phyloP scores from a whole-genome alignment of 2,888 invertebrate genomes.

The Philopedon plagiatum region DNA sequence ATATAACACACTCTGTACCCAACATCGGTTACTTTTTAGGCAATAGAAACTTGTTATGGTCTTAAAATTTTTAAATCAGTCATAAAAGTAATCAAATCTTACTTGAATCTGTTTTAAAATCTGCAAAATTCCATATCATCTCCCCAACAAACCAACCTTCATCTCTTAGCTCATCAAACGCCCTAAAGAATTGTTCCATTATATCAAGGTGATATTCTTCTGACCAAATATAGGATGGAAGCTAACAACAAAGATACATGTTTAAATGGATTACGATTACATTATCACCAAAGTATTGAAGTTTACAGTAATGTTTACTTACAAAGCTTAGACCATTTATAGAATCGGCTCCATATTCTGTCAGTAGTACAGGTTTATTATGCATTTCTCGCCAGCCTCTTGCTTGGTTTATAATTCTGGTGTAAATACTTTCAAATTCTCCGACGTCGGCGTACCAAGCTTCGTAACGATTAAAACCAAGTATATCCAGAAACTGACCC shows the following conservation, averaged over 20 bases:
- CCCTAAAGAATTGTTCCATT: constrained; percentile 88
- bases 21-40: no score
- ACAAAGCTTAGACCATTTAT: constrained; percentile 92
- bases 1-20: no score
- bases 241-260: no score
- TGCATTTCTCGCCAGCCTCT: constrained; percentile 83
- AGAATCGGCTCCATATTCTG: constrained; percentile 97
- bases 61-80: constrained; percentile 11
- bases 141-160: constrained; percentile 91
- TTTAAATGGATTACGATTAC: no score
- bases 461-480: constrained; percentile 95
- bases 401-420: constrained; percentile 82
- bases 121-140: constrained; percentile 99
- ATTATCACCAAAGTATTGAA: no score
- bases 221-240: constrained; percentile 89
- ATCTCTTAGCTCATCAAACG: constrained; percentile 85
- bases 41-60: no score
- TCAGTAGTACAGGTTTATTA: constrained; percentile 91
- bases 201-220: constrained; percentile 93
- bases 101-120: constrained; percentile 92
- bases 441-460: constrained; percentile 94
- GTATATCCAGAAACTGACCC: constrained; percentile 87
- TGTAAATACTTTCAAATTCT: constrained; percentile 80
- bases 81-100: not conserved
- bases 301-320: no score